Evolutionary conservation across 2,113 vertebrate genomes (phyloP).

Genomic region (Peromyscus leucopus): DNA sequence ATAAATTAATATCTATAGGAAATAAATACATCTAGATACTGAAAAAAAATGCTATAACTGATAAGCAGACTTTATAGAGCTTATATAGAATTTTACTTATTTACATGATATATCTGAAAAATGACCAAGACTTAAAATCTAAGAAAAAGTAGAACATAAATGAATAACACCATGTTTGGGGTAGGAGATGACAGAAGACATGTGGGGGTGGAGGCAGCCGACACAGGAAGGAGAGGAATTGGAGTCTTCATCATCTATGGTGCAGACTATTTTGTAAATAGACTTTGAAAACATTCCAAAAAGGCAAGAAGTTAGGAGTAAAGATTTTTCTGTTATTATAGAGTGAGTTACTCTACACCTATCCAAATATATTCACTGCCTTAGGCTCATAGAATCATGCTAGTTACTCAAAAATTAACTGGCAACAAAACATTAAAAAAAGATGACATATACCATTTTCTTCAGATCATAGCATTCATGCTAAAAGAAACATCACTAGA

Average conservation of each 20-base stretch:
- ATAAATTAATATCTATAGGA: constrained; percentile 4
- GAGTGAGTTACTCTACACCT: background rate
- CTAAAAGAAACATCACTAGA: background rate
- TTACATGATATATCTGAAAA: background rate
- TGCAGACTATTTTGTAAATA: background rate
- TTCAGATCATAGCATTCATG: background rate
- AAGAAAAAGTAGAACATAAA: background rate
- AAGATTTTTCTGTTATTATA: background rate
- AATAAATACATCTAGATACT: constrained; percentile 18
- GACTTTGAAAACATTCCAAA: background rate
- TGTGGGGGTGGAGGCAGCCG: no score
- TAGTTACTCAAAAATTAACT: background rate
- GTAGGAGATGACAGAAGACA: background rate
- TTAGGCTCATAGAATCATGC: background rate
- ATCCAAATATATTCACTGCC: background rate
- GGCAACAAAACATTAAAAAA: background rate
- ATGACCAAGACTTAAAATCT: background rate
- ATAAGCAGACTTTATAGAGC: background rate
- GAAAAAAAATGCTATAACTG: no score
- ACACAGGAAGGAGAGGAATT: background rate
- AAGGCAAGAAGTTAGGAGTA: background rate
- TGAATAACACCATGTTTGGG: background rate
- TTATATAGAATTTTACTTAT: background rate
- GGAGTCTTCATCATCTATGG: background rate
- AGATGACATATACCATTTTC: background rate